Evolutionary conservation across 35 echinoderm and acorn worm genomes (phyloP), one percentile per base, ranked within the genome.

Genomic region (Apostichopus californicus): DNA sequence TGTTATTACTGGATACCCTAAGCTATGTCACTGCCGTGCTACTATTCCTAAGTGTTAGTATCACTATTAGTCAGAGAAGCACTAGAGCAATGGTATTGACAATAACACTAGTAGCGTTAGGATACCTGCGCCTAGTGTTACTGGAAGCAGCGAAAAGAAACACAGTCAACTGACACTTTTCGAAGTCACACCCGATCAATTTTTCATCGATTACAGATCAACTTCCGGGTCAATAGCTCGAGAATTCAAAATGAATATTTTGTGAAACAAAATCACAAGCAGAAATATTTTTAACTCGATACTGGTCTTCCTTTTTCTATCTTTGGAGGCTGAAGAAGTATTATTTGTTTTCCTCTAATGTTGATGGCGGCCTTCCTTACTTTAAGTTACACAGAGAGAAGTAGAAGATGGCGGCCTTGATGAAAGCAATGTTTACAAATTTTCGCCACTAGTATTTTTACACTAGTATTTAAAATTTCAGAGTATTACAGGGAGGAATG

Each of bases 121-220:
- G 80, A 55, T 83, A 83, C 80, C 22, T 56, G 80, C 80, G 80
- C 80, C 80, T 83, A 83, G 80, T 83, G 80, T 83, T 83, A 83
- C n/a, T 83, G 80, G 55, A 55, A 83, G 55, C 80, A 55, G 80
- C 80, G 46, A 83, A 54, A 46, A 55, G 46, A 83, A 17, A 83
- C 64, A 83, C 55, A 56, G 46, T 46, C 80, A 83, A 83, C 80
- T 56, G 80, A 83, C 80, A 83, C 80, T 83, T 83, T 80, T 83
- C 55, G 80, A 83, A 83, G 80, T 83, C 80, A 83, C 80, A 83
- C 80, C 80, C 80, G 80, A 83, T 83, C 80, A 20, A 56, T 83
- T 25, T 83, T 83, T 83, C 46, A 83, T 83, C 80, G 80, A 55
- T 83, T 83, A 18, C 5, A 55, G 80, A 11, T 83, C 80, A 55